A percentile compares a stretch with the other conserved stretches of the same genome.
phyloP scores from a whole-genome alignment of 2,888 invertebrate genomes.

The Rhamphomyia laevipes region DNA sequence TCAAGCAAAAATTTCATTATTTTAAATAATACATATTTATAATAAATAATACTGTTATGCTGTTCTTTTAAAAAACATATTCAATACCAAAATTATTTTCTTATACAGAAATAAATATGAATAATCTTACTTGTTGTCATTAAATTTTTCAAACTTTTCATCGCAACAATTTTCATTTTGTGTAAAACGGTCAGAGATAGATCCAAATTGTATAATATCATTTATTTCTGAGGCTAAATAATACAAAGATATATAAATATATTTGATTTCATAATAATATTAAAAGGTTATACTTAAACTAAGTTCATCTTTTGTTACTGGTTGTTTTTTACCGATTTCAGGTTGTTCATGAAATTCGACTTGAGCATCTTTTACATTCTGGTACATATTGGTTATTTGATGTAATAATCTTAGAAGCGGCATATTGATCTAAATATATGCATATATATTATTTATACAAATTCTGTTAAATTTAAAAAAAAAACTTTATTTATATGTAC shows the following conservation, averaged over 20 bases:
- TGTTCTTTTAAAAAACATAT: not conserved
- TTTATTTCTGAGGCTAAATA: constrained; percentile 35
- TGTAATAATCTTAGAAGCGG: constrained; percentile 81
- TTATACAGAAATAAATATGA: not conserved
- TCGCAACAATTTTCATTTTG: constrained; percentile 32
- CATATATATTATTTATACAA: constrained; percentile 1
- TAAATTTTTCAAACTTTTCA: constrained; percentile 37
- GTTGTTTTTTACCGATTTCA: constrained; percentile 29
- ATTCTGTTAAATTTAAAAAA: constrained; percentile 1
- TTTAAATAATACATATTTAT: too few species aligned
- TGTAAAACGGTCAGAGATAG: constrained; percentile 30
- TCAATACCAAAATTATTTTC: not conserved
- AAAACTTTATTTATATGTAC: constrained; percentile 33
- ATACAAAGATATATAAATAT: not conserved
- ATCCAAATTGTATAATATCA: constrained; percentile 30
- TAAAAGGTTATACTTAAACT: constrained; percentile 40
- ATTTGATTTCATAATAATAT: not conserved
- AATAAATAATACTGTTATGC: too few species aligned
- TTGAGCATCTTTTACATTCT: constrained; percentile 91
- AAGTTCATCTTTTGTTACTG: constrained; percentile 47
- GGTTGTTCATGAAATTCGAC: constrained; percentile 72
- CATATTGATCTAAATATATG: constrained; percentile 68
- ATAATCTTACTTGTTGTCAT: constrained; percentile 25
- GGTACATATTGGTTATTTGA: constrained; percentile 96
- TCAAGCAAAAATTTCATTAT: too few species aligned